Conservation (phyloP, 2,888 invertebrate species). For the Drosophila engyochracea region DNA sequence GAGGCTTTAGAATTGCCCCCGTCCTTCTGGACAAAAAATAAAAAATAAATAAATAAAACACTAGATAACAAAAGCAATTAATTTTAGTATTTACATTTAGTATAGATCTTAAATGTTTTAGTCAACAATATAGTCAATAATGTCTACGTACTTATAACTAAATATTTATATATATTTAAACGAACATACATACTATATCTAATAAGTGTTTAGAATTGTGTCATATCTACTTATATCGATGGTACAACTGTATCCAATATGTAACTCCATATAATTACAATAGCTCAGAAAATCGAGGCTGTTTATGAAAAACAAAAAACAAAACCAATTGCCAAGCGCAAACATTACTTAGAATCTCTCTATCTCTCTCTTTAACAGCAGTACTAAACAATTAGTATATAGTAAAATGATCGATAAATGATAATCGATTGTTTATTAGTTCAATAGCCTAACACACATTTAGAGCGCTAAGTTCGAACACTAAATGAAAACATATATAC, state of each 20-base stretch:
- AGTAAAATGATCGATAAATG: constrained; percentile 48
- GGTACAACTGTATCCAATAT: constrained; percentile 53
- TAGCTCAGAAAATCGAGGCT: constrained; percentile 59
- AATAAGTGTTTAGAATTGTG: constrained; percentile 68
- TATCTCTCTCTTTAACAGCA: constrained; percentile 24
- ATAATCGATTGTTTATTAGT: constrained; percentile 51
- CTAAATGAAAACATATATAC: constrained; percentile 26
- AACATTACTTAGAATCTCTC: constrained; percentile 43
- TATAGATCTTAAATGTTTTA: constrained; percentile 71
- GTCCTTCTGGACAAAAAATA: not conserved
- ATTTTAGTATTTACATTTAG: constrained; percentile 58
- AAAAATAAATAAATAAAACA: constrained; percentile 4
- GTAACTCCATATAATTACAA: constrained; percentile 41
- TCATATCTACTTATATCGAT: constrained; percentile 64
- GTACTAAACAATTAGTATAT: constrained; percentile 47
- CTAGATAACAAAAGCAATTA: constrained; percentile 24
- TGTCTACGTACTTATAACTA: constrained; percentile 59
- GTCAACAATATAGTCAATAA: constrained; percentile 54
- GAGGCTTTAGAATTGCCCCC: constrained; percentile 49
- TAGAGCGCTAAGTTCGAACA: constrained; percentile 62
- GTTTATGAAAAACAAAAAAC: constrained; percentile 31
- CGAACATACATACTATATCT: constrained; percentile 32
- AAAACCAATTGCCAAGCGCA: constrained; percentile 20
- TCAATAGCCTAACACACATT: constrained; percentile 42
- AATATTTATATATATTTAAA: constrained; percentile 33